A percentile compares a stretch with the other conserved stretches of the same genome.
These are phyloP conservation scores for Cryptotermes secundus DNA, from an alignment of 1,140 invertebrate genomes.

Conservation along the genomic window DNA sequence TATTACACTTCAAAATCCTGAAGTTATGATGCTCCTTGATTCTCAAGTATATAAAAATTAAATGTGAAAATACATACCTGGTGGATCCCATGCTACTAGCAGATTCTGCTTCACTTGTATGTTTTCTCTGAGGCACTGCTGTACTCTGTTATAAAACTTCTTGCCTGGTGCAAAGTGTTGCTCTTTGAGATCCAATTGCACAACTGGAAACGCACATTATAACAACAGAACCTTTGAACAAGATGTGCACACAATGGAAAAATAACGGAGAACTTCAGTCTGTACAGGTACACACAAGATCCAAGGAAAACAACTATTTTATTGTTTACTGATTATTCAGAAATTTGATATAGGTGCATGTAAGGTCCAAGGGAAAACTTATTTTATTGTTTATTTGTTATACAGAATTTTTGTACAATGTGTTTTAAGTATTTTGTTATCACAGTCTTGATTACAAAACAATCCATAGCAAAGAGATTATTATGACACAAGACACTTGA, in stretches of 20 bases:
- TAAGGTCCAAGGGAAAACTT: not conserved
- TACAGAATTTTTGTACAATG: not conserved
- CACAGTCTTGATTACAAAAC: conserved; percentile 17
- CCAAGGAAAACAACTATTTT: not conserved
- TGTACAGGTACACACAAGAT: no score
- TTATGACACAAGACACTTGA: conserved; percentile 13
- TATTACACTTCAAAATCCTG: no score
- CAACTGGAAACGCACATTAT: conserved; percentile 46
- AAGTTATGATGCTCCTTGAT: no score
- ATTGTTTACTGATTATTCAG: not conserved
- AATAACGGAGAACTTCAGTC: no score
- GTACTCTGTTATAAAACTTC: conserved; percentile 52
- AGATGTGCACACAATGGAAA: not conserved
- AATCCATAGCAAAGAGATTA: not conserved
- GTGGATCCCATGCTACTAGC: conserved; percentile 56
- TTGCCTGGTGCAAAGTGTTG: conserved; percentile 51
- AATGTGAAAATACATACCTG: conserved; percentile 43
- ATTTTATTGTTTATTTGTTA: not conserved
- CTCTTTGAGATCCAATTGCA: conserved; percentile 54
- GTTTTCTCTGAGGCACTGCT: conserved; percentile 44
- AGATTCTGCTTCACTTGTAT: conserved; percentile 48
- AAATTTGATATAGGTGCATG: no score
- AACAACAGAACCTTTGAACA: not conserved
- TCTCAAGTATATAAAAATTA: no score
- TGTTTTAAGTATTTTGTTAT: conserved; percentile 20